A percentile compares a stretch with the other conserved stretches of the same genome.
These are phyloP conservation scores for Maconellicoccus hirsutus DNA, from an alignment of 1,140 invertebrate genomes.

Conservation along the genomic window DNA sequence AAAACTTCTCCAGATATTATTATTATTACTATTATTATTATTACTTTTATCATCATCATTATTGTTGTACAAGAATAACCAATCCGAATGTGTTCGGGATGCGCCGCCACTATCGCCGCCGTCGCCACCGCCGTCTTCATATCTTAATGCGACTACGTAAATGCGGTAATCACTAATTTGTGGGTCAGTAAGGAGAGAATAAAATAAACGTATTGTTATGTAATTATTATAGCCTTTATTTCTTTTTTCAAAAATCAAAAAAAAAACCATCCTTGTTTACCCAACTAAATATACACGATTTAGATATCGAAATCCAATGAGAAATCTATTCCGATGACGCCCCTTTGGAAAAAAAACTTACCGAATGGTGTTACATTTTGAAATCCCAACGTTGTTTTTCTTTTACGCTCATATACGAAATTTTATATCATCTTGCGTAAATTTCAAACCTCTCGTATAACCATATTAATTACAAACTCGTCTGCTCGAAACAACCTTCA, in stretches of 20 bases:
- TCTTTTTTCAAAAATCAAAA: too few relatives aligned
- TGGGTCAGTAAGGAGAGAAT: conserved; percentile 14
- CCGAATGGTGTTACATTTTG: too few relatives aligned
- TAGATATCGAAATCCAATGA: neutral
- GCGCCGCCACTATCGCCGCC: neutral
- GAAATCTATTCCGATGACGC: neutral
- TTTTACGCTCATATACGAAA: too few relatives aligned
- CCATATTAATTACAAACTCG: neutral
- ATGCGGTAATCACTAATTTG: conserved; percentile 18
- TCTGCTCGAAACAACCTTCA: neutral
- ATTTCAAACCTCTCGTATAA: neutral
- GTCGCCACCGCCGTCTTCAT: neutral
- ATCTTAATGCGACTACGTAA: neutral
- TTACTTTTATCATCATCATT: conserved; percentile 15
- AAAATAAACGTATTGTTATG: neutral
- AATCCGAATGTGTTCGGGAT: conserved; percentile 7
- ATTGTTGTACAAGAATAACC: conserved; percentile 13
- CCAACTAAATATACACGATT: neutral
- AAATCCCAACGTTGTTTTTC: too few relatives aligned
- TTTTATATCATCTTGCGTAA: neutral
- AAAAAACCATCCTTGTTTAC: neutral
- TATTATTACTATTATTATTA: conserved; percentile 20
- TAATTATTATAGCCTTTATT: neutral
- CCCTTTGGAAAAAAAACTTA: too few relatives aligned
- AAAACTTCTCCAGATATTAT: conserved; percentile 22